Evolutionary conservation across 2,888 invertebrate genomes (phyloP), one percentile per base, ranked within the genome.

Genomic region (Eilema griseolum): DNA sequence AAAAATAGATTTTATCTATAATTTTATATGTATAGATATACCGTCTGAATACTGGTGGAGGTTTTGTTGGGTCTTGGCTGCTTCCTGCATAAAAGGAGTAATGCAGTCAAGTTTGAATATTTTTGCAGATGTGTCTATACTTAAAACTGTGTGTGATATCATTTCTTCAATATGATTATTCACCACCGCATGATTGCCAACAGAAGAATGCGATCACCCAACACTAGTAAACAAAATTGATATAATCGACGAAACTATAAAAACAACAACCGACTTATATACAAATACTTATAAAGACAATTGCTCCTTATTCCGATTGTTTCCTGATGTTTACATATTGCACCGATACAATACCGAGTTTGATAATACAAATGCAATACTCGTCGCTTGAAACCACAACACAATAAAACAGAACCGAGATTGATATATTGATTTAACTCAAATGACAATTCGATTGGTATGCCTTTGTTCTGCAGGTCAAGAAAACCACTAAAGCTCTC

Each of bases 271-370:
- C 62, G 61, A 68, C 68, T 63, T 5, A 66, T n/a, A 67, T 66
- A 66, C 70, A 72, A 60, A 67, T 68, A 24, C 65, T 61, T 64
- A 66, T 63, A 37, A 77, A 75, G 70, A 77, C 77, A 80, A 78
- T 74, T 66, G 71, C 71, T 56, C 41, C 69, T 70, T 71, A 67
- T 68, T 69, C 28, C 83, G 57, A 85, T 85, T 82, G 86, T 85
- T 83, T 82, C 80, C 66, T 65, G 57, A 56, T 82, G 84, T 85
- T 85, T 84, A 84, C 80, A 85, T 76, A 83, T 75, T 74, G 71
- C 56, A 61, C 74, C 77, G 71, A 76, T 76, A 85, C 83, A 80
- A 83, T 80, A 79, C 77, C 62, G 68, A 70, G 72, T 79, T 84
- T 79, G 81, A 78, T 83, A 83, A 84, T 80, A 79, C 75, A 79